These are phyloP conservation scores for Macropus fuliginosus DNA, from an alignment of 2,797 vertebrate species.

Conservation along the genomic window DNA sequence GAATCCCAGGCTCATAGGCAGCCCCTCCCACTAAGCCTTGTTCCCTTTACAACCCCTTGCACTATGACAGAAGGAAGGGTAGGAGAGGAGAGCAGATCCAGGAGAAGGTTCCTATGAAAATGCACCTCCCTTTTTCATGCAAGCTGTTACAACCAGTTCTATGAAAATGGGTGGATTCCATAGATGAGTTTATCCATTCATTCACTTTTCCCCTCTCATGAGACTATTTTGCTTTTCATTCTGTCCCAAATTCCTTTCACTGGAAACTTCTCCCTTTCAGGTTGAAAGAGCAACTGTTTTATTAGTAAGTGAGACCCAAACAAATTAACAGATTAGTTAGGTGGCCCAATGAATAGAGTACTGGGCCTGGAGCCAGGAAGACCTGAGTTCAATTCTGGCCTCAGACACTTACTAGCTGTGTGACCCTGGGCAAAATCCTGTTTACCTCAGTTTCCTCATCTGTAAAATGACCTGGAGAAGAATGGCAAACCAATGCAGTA, in stretches of 20 bases:
- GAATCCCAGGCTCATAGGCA: background rate
- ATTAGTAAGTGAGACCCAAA: background rate
- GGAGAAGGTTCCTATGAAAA: background rate
- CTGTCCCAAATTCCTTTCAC: conserved; percentile 8
- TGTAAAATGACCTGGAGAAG: background rate
- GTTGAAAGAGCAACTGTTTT: background rate
- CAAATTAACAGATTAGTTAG: background rate
- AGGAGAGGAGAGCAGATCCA: background rate
- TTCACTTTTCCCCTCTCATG: conserved; percentile 41
- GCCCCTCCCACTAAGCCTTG: background rate
- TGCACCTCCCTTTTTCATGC: conserved; percentile 18
- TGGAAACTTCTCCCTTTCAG: conserved; percentile 22
- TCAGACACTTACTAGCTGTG: background rate
- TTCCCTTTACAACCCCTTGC: background rate
- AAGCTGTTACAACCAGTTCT: conserved; percentile 36
- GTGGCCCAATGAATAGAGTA: background rate
- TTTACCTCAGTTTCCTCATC: background rate
- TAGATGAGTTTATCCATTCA: background rate
- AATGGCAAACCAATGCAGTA: background rate
- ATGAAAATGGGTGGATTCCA: conserved; percentile 27
- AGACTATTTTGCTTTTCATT: background rate
- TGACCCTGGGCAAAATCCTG: background rate
- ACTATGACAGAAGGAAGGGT: background rate
- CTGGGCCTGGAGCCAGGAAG: background rate
- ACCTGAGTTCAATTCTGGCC: background rate